Evolutionary conservation across 2,797 vertebrate genomes (phyloP), one percentile per base, ranked within the genome.

Genomic region (Australoheros facetus): DNA sequence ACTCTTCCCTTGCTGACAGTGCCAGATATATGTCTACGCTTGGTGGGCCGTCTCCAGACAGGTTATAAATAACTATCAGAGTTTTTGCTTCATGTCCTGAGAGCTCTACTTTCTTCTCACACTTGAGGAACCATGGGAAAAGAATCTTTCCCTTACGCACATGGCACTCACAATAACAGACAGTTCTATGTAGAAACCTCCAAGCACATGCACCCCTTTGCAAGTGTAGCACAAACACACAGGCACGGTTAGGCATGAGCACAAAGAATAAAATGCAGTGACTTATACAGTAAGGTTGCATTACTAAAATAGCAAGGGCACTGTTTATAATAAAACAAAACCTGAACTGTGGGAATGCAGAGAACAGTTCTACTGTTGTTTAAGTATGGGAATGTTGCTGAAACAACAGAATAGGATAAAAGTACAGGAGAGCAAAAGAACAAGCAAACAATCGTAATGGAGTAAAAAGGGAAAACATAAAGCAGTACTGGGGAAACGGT

Each of bases 111-210:
- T 90, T 92, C 92, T 93, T 95, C 93, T 94, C 93, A 94, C 91
- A 94, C 92, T 93, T 89, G 87, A 91, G 87, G 85, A 94, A 93
- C 89, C 93, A 92, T 95, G 94, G 95, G 94, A 95, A 95, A 93
- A 93, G 74, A 94, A 93, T 94, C 88, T 95, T 95, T 95, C 92
- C 92, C 90, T 93, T 93, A 95, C 90, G 86, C 92, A 94, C 88
- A 90, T 77, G 74, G 88, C 64, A 79, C 87, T 87, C 87, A 82
- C 87, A 91, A 91, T 91, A 92, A 92, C 92, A 92, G 83, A 84
- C 57, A 21, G 79, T 84, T 91, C 82, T 87, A 91, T 90, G 86
- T 87, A 85, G 87, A 37, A 90, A 88, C 85, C 77, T 91, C 73
- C 11, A 8, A 73, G 83, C 71, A 77, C 81, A 82, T 75, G 79